Conservation (phyloP, 2,888 invertebrate genomes). For the Caenorhabditis sp. region DNA sequence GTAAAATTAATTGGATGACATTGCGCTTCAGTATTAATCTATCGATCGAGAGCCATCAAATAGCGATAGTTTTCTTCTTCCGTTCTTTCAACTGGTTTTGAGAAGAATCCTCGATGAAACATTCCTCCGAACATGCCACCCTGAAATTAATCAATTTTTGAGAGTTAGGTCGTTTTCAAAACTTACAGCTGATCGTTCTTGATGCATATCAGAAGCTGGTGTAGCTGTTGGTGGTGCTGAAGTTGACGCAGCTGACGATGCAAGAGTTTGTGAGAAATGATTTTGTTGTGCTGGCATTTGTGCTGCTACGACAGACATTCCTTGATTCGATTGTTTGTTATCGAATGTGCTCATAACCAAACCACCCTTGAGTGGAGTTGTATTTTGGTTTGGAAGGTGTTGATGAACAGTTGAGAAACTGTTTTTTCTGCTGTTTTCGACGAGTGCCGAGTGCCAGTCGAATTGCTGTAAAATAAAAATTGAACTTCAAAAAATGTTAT, state of each 20-base stretch:
- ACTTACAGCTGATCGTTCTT: conserved; percentile 17
- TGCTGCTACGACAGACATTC: conserved; percentile 38
- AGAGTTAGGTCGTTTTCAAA: not conserved
- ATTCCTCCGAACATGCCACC: conserved; percentile 54
- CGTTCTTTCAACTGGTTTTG: conserved; percentile 61
- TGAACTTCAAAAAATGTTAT: no score
- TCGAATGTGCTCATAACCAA: conserved; percentile 52
- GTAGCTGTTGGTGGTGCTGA: conserved; percentile 27
- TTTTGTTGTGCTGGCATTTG: conserved; percentile 41
- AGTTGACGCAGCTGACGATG: conserved; percentile 30
- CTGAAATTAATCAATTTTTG: conserved; percentile 29
- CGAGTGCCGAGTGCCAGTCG: conserved; percentile 36
- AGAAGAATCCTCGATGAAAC: conserved; percentile 65
- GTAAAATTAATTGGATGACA: not conserved
- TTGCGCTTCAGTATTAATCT: conserved; percentile 1
- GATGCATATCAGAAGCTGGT: conserved; percentile 21
- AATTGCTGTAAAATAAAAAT: conserved; percentile 28
- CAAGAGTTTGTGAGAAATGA: conserved; percentile 39
- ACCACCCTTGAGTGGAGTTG: conserved; percentile 36
- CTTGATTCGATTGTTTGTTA: conserved; percentile 28
- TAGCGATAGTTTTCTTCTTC: conserved; percentile 67
- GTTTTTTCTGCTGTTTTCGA: conserved; percentile 30
- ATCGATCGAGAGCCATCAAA: conserved; percentile 67
- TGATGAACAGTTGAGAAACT: conserved; percentile 38
- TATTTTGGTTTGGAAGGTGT: conserved; percentile 9